Evolutionary conservation across 1,140 invertebrate species (phyloP).

Genomic region (Harlomillsia oculata): DNA sequence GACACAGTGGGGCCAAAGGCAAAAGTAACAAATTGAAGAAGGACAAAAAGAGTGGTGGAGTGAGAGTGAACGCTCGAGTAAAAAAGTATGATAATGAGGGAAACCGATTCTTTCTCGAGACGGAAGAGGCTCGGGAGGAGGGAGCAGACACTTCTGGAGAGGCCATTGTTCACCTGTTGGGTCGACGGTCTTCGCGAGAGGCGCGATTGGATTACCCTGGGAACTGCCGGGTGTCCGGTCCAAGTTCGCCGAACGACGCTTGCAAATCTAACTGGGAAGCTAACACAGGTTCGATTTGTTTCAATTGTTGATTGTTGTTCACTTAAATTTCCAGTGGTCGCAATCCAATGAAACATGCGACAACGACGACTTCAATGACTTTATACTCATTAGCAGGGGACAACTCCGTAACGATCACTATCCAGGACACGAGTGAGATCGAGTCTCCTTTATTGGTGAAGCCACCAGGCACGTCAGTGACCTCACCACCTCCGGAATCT

Average conservation of each 20-base stretch:
- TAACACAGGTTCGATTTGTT: too few relatives aligned
- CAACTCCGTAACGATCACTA: too few relatives aligned
- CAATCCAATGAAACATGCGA: too few relatives aligned
- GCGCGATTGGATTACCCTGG: background rate
- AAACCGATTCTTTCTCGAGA: slow-evolving; percentile 6
- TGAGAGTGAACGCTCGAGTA: slow-evolving; percentile 22
- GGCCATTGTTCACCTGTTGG: slow-evolving; percentile 26
- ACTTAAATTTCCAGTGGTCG: too few relatives aligned
- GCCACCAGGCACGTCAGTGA: background rate
- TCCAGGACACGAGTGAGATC: too few relatives aligned
- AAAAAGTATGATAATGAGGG: slow-evolving; percentile 21
- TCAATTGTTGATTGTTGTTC: too few relatives aligned
- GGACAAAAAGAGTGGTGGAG: slow-evolving; percentile 7
- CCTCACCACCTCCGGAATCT: background rate
- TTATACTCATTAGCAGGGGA: too few relatives aligned
- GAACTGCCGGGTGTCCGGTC: too few relatives aligned
- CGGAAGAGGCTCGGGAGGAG: background rate
- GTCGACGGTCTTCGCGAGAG: slow-evolving; percentile 9
- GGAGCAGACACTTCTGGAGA: background rate
- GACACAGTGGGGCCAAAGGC: background rate
- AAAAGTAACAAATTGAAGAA: slow-evolving; percentile 3
- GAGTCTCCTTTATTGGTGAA: too few relatives aligned
- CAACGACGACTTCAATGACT: too few relatives aligned
- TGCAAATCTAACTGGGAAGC: too few relatives aligned
- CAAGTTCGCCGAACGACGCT: background rate